Evolutionary conservation across 2,888 invertebrate genomes (phyloP).

Genomic region (Cerastis leucographa): DNA sequence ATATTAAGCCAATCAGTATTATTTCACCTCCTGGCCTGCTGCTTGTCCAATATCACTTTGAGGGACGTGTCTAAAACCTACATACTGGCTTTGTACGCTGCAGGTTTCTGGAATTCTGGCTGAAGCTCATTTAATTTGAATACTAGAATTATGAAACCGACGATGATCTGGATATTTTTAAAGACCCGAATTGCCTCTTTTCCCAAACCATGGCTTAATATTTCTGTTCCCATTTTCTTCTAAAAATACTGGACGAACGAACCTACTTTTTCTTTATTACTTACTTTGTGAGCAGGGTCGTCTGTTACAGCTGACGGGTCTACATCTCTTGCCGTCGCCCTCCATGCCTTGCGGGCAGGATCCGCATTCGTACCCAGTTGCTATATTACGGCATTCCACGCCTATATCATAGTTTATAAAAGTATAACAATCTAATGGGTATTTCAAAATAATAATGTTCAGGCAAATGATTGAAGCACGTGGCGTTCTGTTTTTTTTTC

Average conservation of each 20-base stretch:
- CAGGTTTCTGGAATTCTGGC: not conserved
- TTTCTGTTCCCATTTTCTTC: not conserved
- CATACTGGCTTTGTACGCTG: not conserved
- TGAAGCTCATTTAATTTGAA: not conserved
- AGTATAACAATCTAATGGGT: not conserved
- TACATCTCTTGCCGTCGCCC: slow-evolving; percentile 92
- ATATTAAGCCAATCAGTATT: not conserved
- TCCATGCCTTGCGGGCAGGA: slow-evolving; percentile 95
- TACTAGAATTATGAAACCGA: not conserved
- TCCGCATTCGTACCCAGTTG: slow-evolving; percentile 95
- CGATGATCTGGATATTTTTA: not conserved
- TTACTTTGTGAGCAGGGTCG: slow-evolving; percentile 92
- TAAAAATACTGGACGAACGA: not conserved
- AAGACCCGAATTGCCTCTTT: not conserved
- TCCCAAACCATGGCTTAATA: not conserved
- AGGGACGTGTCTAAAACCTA: not conserved
- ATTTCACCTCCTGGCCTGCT: not conserved
- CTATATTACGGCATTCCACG: slow-evolving; percentile 93
- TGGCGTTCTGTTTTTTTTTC: not conserved
- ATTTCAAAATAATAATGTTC: too few relatives aligned
- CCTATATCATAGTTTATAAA: slow-evolving; percentile 79
- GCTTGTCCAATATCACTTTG: not conserved
- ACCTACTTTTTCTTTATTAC: not conserved
- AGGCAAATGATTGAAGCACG: slow-evolving; percentile 8
- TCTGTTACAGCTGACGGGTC: slow-evolving; percentile 91